These are phyloP conservation scores for Aspidiotus destructor DNA, from an alignment of 2,888 invertebrate species.

Conservation along the genomic window DNA sequence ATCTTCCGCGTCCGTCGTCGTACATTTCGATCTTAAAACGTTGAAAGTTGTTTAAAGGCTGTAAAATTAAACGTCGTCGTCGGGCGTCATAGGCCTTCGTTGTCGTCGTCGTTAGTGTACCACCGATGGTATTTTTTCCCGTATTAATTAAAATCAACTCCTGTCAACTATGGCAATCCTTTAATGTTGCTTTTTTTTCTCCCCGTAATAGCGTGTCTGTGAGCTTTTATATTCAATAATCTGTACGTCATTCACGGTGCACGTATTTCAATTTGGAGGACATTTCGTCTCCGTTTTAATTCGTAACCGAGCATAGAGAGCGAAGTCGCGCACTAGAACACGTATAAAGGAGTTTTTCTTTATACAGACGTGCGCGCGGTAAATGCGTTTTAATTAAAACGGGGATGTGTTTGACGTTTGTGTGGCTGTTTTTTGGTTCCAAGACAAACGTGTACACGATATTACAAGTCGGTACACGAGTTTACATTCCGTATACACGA, in stretches of 20 bases:
- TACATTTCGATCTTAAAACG: conserved; percentile 25
- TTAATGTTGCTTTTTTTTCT: conserved; percentile 16
- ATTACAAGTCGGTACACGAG: too few relatives aligned
- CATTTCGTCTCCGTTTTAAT: conserved; percentile 4
- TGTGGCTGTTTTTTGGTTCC: background rate
- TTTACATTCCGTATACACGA: too few relatives aligned
- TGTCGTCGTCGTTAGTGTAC: conserved; percentile 14
- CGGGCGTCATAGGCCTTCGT: background rate
- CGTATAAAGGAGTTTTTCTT: background rate
- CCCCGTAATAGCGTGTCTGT: conserved; percentile 2
- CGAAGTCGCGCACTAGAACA: background rate
- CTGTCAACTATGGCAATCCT: conserved; percentile 26
- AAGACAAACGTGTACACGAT: background rate
- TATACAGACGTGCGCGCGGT: background rate
- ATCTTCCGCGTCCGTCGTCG: background rate
- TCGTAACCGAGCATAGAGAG: background rate
- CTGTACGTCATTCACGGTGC: conserved; percentile 4
- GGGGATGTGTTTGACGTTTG: conserved; percentile 2
- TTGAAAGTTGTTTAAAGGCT: conserved; percentile 32
- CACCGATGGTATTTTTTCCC: conserved; percentile 13
- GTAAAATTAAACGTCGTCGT: conserved; percentile 30
- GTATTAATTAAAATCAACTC: conserved; percentile 33
- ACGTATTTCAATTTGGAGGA: background rate
- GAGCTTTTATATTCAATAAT: conserved; percentile 4
- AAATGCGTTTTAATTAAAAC: conserved; percentile 4